phyloP scores from a whole-genome alignment of 2,888 invertebrate species.

The Belgica antarctica region DNA sequence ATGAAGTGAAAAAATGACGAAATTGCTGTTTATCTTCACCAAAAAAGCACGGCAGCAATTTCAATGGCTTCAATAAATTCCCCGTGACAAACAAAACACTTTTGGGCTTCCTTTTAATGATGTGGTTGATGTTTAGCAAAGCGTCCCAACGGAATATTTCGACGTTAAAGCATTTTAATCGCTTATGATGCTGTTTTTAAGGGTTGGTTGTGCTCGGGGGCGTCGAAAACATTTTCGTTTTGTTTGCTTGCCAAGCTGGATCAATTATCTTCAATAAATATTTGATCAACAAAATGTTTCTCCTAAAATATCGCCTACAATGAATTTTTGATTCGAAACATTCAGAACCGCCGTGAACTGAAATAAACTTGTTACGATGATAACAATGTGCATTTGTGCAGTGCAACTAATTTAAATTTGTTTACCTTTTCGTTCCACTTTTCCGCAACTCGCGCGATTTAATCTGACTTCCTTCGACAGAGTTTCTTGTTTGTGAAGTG shows the following conservation, averaged over 20 bases:
- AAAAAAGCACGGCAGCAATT: neutral
- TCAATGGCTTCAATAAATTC: slow-evolving; percentile 2
- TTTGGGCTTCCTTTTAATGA: slow-evolving; percentile 7
- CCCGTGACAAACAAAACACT: slow-evolving; percentile 2
- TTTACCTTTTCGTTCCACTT: slow-evolving; percentile 24
- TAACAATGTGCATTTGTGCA: slow-evolving; percentile 2
- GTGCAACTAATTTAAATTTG: neutral
- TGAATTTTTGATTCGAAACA: no score
- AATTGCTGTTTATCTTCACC: neutral
- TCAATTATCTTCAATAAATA: slow-evolving; percentile 41
- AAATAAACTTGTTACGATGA: neutral
- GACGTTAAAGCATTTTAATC: slow-evolving; percentile 18
- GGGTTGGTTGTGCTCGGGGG: slow-evolving; percentile 31
- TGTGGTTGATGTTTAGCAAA: neutral
- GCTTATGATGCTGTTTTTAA: slow-evolving; percentile 32
- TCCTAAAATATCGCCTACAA: no score
- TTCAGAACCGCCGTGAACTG: neutral
- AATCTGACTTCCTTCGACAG: neutral
- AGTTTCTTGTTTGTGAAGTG: neutral
- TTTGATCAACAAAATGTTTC: slow-evolving; percentile 23
- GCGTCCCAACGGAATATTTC: slow-evolving; percentile 11
- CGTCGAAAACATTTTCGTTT: slow-evolving; percentile 9
- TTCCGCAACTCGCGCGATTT: neutral
- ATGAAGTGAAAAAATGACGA: slow-evolving; percentile 11
- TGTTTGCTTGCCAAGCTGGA: slow-evolving; percentile 28